A percentile compares a stretch with the other conserved stretches of the same genome.
These are phyloP conservation scores for Sebastes fasciatus DNA, from an alignment of 2,113 vertebrate genomes.

Conservation along the genomic window DNA sequence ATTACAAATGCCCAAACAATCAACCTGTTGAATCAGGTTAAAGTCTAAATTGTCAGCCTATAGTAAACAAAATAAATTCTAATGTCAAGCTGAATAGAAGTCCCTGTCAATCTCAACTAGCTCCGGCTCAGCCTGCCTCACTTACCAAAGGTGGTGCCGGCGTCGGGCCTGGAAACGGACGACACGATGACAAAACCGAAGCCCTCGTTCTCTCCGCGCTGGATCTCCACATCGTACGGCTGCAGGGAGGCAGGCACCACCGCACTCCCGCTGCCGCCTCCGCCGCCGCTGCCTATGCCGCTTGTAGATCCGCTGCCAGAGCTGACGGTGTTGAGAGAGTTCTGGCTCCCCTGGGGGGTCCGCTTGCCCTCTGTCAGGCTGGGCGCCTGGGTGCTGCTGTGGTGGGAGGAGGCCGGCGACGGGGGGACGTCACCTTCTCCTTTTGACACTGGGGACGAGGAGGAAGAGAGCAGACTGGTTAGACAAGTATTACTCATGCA, in stretches of 20 bases:
- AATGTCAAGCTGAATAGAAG: slow-evolving; percentile 29
- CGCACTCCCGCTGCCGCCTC: slow-evolving; percentile 88
- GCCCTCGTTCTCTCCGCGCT: slow-evolving; percentile 94
- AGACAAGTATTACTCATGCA: background rate
- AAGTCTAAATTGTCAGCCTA: slow-evolving; percentile 17
- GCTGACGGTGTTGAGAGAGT: slow-evolving; percentile 97
- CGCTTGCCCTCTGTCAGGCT: slow-evolving; percentile 97
- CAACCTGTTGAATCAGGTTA: slow-evolving; percentile 39
- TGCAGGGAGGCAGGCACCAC: slow-evolving; percentile 88
- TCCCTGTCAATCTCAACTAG: slow-evolving; percentile 30
- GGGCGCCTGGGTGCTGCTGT: slow-evolving; percentile 96
- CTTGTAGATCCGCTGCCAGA: slow-evolving; percentile 97
- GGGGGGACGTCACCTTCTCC: slow-evolving; percentile 92
- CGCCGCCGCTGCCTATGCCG: slow-evolving; percentile 92
- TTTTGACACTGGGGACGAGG: slow-evolving; percentile 85
- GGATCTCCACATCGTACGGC: slow-evolving; percentile 97
- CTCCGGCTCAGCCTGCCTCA: background rate
- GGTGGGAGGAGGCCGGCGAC: slow-evolving; percentile 96
- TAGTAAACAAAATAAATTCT: slow-evolving; percentile 40
- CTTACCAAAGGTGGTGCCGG: slow-evolving; percentile 95
- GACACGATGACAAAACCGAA: slow-evolving; percentile 99
- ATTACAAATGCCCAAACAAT: slow-evolving; percentile 41
- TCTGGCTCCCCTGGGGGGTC: slow-evolving; percentile 97
- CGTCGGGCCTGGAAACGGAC: slow-evolving; percentile 94
- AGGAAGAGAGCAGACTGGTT: background rate